These are phyloP conservation scores for Apodemia hepburni DNA, from an alignment of 2,888 invertebrate species.

Conservation along the genomic window DNA sequence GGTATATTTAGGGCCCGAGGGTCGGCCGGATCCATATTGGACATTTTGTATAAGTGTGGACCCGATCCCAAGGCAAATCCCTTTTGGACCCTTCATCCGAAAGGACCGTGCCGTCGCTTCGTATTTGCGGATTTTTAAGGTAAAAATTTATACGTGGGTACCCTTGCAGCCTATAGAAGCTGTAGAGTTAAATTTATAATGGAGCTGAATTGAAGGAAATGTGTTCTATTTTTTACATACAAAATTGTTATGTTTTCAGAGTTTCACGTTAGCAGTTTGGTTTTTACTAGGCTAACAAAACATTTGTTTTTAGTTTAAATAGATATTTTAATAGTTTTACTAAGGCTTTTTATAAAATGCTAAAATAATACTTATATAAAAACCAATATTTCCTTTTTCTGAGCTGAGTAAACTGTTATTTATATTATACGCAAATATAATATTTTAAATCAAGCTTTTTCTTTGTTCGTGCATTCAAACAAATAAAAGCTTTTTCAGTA, in stretches of 20 bases:
- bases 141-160: conserved; percentile 73
- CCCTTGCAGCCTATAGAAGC: conserved; percentile 30
- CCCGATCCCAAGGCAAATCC: conserved; percentile 76
- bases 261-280: no score
- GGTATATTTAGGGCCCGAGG: conserved; percentile 59
- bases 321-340: no score
- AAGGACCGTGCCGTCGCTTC: conserved; percentile 57
- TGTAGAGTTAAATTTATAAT: conserved; percentile 43
- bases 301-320: no score
- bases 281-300: no score
- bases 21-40: conserved; percentile 64
- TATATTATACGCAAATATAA: no score
- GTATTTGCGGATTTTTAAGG: conserved; percentile 80
- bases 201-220: conserved; percentile 18
- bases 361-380: no score
- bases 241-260: neutral
- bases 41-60: conserved; percentile 79
- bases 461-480: no score
- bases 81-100: conserved; percentile 70
- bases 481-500: no score
- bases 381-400: no score
- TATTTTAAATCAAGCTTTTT: no score
- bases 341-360: no score
- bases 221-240: conserved; percentile 15
- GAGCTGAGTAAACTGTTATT: no score